Percentiles rank a stretch among this genome's conserved stretches.
These are phyloP conservation scores for Melanogrammus aeglefinus DNA, from an alignment of 2,797 vertebrate genomes.

Conservation along the genomic window DNA sequence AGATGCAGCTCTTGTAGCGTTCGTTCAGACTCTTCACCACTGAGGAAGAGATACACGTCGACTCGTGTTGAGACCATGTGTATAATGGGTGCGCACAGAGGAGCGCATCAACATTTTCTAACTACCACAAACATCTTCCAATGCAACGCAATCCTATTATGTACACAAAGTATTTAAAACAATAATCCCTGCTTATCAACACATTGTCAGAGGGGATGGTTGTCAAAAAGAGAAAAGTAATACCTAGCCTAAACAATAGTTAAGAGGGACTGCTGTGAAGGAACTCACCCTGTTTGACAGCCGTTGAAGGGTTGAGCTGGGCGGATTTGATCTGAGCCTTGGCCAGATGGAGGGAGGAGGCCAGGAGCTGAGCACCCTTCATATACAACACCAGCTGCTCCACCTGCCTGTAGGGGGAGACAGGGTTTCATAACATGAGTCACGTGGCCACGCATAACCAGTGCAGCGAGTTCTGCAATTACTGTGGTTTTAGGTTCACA, in stretches of 20 bases:
- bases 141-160: not conserved
- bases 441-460: not conserved
- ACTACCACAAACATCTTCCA: not conserved
- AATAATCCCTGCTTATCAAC: not conserved
- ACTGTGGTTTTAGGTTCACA: not conserved
- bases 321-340: conserved; percentile 94
- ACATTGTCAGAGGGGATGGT: not conserved
- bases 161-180: not conserved
- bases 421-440: conserved; percentile 22
- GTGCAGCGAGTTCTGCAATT: not conserved
- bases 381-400: conserved; percentile 96
- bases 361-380: conserved; percentile 93
- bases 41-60: conserved; percentile 43
- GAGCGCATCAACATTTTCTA: not conserved
- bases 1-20: conserved; percentile 93
- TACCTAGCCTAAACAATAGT: not conserved
- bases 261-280: not conserved
- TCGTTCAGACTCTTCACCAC: conserved; percentile 95
- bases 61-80: not conserved
- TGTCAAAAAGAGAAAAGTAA: not conserved
- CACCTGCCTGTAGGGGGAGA: conserved; percentile 81
- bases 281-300: conserved; percentile 89
- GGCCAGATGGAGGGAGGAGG: conserved; percentile 92
- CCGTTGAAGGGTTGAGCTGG: conserved; percentile 90
- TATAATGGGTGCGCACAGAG: not conserved